Base-by-base conservation (phyloP, 2,888 invertebrate species). In the Thecophora atra region DNA sequence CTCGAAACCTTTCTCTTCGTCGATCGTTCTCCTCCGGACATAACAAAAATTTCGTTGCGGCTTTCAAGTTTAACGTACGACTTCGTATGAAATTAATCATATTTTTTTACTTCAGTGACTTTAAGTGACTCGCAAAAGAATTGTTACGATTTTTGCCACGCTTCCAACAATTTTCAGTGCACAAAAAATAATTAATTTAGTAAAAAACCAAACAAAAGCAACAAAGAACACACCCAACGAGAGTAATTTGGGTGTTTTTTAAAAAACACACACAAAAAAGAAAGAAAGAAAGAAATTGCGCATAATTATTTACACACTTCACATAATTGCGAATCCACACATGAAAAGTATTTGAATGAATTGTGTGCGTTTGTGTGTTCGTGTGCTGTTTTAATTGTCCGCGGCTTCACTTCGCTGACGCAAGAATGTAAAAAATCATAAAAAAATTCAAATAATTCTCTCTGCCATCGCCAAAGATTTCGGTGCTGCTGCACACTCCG, bases 1-100 rank as follows among this genome's bases (percentile, higher is more conserved):
- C 80, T 82, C 81, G 81, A 83, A 82, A 84, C 83, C 83, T 83
- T 84, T 84, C 83, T 83, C 82, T 83, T 81, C 83, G 78, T 70
- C 73, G 58, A 44, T 68, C 68, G 17, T 65, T 65, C 65, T 58
- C 2, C 58, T 56, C 67, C 42, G 67, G 67, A 19, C 13, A 19
- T 17, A 52, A 19, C 47, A 24, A 19, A 66, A 28, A n/a, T 30
- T 52, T 51, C 19, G 52, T 21, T 21, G 30, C 30, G 28, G 6
- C 37, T 21, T 26, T 54, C 30, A 19, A 64, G 47, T 11, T n/a
- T n/a, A n/a, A n/a, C n/a, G n/a, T n/a, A n/a, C n/a, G 28, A 30
- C 15, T 26, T 26, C 58, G 26, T 24, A n/a, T 24, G n/a, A n/a
- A n/a, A 17, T 58, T 58, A 17, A 26, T 58, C 28, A 63, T 21